A percentile compares a stretch with the other conserved stretches of the same genome.
These are phyloP conservation scores for Tupaia chinensis DNA, from an alignment of 2,113 vertebrate species.

Conservation along the genomic window DNA sequence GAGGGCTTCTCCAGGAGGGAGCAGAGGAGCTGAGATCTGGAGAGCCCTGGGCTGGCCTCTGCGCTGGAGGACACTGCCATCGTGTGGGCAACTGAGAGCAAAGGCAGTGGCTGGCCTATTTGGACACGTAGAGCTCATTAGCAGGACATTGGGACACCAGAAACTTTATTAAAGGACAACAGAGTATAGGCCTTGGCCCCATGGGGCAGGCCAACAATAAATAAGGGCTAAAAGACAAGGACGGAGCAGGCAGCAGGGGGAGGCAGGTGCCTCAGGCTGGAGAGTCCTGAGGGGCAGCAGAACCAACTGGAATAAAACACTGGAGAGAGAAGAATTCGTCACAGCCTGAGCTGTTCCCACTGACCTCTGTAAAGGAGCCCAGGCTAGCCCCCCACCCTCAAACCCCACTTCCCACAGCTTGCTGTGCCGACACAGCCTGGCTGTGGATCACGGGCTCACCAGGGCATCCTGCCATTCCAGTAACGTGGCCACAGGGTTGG, in stretches of 20 bases:
- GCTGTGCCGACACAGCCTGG: neutral
- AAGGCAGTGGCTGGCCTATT: neutral
- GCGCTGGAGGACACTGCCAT: slow-evolving; percentile 73
- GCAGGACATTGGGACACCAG: neutral
- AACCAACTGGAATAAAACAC: slow-evolving; percentile 80
- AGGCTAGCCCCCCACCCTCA: neutral
- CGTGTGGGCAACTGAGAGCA: slow-evolving; percentile 59
- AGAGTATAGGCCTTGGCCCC: neutral
- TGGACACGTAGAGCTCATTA: neutral
- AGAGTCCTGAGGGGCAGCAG: slow-evolving; percentile 40
- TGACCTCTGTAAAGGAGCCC: neutral
- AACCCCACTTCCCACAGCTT: neutral
- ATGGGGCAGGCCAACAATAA: slow-evolving; percentile 62
- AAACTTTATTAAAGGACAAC: slow-evolving; percentile 79
- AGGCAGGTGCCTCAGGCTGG: slow-evolving; percentile 43
- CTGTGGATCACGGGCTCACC: slow-evolving; percentile 68
- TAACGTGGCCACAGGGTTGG: slow-evolving; percentile 79
- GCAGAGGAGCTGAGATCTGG: neutral
- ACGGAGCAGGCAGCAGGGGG: neutral
- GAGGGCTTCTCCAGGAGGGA: neutral
- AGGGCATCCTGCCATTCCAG: slow-evolving; percentile 81
- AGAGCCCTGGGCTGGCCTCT: neutral
- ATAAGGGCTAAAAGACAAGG: slow-evolving; percentile 61
- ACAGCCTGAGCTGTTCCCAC: neutral
- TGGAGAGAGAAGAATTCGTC: slow-evolving; percentile 49